A percentile compares a stretch with the other conserved stretches of the same genome.
phyloP scores from a whole-genome alignment of 2,797 vertebrate genomes.

The Danionella dracula region DNA sequence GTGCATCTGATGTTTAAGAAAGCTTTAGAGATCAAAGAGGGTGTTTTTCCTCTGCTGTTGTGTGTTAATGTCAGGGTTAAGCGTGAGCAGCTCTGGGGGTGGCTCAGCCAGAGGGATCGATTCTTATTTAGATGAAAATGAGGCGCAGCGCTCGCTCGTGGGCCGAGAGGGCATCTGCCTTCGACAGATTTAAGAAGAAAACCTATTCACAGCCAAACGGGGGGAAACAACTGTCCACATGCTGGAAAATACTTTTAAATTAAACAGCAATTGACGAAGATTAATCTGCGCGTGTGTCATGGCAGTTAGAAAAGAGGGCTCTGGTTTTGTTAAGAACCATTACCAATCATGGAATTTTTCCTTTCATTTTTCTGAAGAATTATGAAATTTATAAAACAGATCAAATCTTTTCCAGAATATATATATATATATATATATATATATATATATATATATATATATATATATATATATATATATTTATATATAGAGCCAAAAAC shows the following conservation, averaged over 20 bases:
- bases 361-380: too few species aligned
- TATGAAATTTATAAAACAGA: too few species aligned
- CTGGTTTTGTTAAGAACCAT: neutral
- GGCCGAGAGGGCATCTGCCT: slow-evolving; percentile 71
- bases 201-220: slow-evolving; percentile 30
- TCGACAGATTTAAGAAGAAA: slow-evolving; percentile 66
- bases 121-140: slow-evolving; percentile 86
- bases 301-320: neutral
- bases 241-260: slow-evolving; percentile 33
- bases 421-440: too few species aligned
- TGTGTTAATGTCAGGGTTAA: slow-evolving; percentile 57
- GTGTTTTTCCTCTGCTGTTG: slow-evolving; percentile 25
- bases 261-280: slow-evolving; percentile 5
- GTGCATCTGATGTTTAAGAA: neutral
- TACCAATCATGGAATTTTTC: neutral
- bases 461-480: too few species aligned
- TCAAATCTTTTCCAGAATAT: too few species aligned
- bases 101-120: slow-evolving; percentile 73
- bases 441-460: too few species aligned
- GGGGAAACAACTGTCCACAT: slow-evolving; percentile 2
- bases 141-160: slow-evolving; percentile 72
- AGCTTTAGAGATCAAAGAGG: neutral
- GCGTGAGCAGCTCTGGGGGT: slow-evolving; percentile 67
- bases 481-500: too few species aligned
- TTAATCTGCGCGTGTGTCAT: neutral